These are phyloP conservation scores for Potorous gilbertii DNA, from an alignment of 2,797 vertebrate genomes.

Conservation along the genomic window DNA sequence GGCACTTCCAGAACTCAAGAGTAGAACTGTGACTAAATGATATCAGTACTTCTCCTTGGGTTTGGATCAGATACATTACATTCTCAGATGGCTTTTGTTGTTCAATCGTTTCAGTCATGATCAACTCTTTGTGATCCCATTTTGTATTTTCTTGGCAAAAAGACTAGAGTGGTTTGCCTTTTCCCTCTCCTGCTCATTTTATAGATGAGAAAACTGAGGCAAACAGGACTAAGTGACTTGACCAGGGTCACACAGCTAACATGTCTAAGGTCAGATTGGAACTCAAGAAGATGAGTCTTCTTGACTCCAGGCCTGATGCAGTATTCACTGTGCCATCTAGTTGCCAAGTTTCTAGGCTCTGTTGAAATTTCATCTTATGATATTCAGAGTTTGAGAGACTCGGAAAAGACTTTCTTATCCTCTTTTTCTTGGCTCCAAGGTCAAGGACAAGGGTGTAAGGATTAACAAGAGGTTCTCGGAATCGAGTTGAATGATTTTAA, in stretches of 20 bases:
- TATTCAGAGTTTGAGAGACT: neutral
- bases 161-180: neutral
- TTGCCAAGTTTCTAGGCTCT: neutral
- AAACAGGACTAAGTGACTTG: neutral
- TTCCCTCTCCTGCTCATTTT: neutral
- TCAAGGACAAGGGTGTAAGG: neutral
- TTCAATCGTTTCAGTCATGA: neutral
- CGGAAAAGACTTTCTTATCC: conserved; percentile 6
- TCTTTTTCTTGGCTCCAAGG: too few species aligned
- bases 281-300: neutral
- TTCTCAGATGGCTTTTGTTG: neutral
- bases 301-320: neutral
- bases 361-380: conserved; percentile 38
- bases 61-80: conserved; percentile 32
- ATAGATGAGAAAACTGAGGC: neutral
- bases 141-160: neutral
- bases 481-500: neutral
- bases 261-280: neutral
- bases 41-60: conserved; percentile 25
- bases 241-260: too few species aligned
- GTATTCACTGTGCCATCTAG: neutral
- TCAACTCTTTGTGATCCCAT: neutral
- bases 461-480: neutral
- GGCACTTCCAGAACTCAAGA: conserved; percentile 64
- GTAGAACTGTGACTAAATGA: conserved; percentile 63